Evolutionary conservation across 1,140 invertebrate genomes (phyloP).

Genomic region (Bombus polaris): DNA sequence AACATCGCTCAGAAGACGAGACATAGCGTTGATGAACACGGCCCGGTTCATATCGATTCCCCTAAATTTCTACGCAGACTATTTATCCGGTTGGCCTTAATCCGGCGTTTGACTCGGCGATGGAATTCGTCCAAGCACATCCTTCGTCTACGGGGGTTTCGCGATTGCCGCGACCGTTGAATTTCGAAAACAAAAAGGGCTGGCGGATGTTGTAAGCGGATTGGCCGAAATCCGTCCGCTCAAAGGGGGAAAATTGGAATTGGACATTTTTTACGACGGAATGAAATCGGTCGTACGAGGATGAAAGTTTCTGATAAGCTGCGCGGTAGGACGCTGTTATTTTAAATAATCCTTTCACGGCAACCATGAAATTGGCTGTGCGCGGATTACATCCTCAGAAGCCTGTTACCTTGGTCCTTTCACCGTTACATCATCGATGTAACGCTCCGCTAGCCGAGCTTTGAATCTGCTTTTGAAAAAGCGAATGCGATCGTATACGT

Average conservation of each 20-base stretch:
- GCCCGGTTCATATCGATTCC: not conserved
- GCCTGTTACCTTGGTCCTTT: not conserved
- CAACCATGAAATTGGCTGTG: not conserved
- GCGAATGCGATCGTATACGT: not conserved
- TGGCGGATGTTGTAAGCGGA: conserved; percentile 18
- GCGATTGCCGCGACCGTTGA: not conserved
- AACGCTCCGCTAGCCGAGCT: not conserved
- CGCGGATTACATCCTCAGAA: conserved; percentile 2
- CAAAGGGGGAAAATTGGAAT: conserved; percentile 8
- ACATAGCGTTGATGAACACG: not conserved
- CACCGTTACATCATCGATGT: not conserved
- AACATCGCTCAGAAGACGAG: not conserved
- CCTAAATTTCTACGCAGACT: not conserved
- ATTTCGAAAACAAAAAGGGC: conserved; percentile 18
- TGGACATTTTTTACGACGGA: conserved; percentile 15
- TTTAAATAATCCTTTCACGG: conserved; percentile 21
- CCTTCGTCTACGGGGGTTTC: no score
- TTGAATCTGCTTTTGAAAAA: not conserved
- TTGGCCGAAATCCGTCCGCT: conserved; percentile 13
- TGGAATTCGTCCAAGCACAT: conserved; percentile 20
- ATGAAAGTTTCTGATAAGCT: conserved; percentile 25
- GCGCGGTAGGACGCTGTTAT: not conserved
- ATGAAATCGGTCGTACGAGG: conserved; percentile 13
- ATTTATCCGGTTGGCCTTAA: conserved; percentile 11
- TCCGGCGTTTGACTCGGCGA: conserved; percentile 18